These are phyloP conservation scores for Drosophila erecta DNA, from an alignment of 1,140 invertebrate genomes.

Conservation along the genomic window DNA sequence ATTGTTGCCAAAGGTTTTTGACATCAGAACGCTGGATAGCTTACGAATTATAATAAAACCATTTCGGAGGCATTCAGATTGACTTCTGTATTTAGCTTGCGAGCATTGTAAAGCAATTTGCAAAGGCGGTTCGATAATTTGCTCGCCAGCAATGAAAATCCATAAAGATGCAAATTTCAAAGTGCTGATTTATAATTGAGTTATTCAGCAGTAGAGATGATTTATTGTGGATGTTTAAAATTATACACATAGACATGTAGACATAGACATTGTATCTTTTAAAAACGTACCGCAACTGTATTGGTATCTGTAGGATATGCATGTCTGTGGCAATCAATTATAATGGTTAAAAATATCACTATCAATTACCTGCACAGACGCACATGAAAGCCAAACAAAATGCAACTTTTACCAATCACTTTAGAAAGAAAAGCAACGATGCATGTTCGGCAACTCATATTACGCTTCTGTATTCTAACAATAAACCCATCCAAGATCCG, in stretches of 20 bases:
- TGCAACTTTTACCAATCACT: not conserved
- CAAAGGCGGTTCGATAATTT: conserved; percentile 39
- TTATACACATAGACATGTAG: not conserved
- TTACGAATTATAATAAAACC: conserved; percentile 58
- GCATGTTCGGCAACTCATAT: conserved; percentile 3
- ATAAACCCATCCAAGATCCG: conserved; percentile 21
- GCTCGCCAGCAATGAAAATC: conserved; percentile 18
- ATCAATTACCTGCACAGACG: too few species aligned
- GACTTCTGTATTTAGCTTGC: conserved; percentile 59
- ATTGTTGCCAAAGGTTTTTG: conserved; percentile 55
- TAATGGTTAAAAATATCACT: not conserved
- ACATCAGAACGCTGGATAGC: conserved; percentile 47
- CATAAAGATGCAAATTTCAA: conserved; percentile 26
- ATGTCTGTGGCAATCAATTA: too few species aligned
- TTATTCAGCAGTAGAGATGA: not conserved
- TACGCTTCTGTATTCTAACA: conserved; percentile 9
- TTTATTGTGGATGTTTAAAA: conserved; percentile 1
- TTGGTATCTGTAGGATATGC: not conserved
- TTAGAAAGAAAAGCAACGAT: not conserved
- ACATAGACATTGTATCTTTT: too few species aligned
- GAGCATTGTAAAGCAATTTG: conserved; percentile 34
- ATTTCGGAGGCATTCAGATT: conserved; percentile 56
- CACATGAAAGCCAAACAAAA: not conserved
- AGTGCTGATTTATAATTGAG: conserved; percentile 19
- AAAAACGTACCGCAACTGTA: not conserved